Percentiles rank a stretch among this genome's conserved stretches.
These are phyloP conservation scores for Agrilus biguttatus DNA, from an alignment of 2,888 invertebrate genomes.

Conservation along the genomic window DNA sequence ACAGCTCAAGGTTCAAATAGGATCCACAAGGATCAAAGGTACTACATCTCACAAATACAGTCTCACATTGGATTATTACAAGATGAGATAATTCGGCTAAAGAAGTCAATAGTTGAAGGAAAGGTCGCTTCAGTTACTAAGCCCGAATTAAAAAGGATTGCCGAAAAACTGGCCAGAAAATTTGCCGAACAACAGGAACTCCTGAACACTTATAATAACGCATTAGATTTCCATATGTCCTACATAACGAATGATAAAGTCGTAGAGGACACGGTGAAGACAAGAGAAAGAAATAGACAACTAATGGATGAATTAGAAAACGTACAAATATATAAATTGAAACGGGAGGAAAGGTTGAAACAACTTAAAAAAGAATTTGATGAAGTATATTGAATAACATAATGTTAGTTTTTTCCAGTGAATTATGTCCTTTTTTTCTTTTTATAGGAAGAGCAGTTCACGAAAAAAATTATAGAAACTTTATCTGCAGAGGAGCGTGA, in stretches of 20 bases:
- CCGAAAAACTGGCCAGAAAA: conserved; percentile 7
- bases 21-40: conserved; percentile 14
- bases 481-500: conserved; percentile 14
- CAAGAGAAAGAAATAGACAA: conserved; percentile 9
- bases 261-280: conserved; percentile 7
- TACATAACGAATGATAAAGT: conserved; percentile 9
- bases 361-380: conserved; percentile 14
- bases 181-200: conserved; percentile 9
- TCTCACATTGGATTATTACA: conserved; percentile 10
- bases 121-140: conserved; percentile 8
- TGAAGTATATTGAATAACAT: conserved; percentile 9
- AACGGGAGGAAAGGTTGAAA: conserved; percentile 14
- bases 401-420: not conserved
- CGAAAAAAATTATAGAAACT: conserved; percentile 15
- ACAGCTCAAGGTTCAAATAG: conserved; percentile 12
- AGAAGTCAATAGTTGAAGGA: conserved; percentile 7
- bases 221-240: conserved; percentile 10
- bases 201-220: conserved; percentile 9
- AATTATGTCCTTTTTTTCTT: not conserved
- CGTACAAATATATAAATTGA: conserved; percentile 14
- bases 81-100: conserved; percentile 10
- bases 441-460: conserved; percentile 9
- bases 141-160: conserved; percentile 7
- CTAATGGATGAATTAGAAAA: conserved; percentile 14
- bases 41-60: conserved; percentile 11